Evolutionary conservation across 1,140 invertebrate species (phyloP), one percentile per base, ranked within the genome.

Genomic region (Ostrea denselamellosa): DNA sequence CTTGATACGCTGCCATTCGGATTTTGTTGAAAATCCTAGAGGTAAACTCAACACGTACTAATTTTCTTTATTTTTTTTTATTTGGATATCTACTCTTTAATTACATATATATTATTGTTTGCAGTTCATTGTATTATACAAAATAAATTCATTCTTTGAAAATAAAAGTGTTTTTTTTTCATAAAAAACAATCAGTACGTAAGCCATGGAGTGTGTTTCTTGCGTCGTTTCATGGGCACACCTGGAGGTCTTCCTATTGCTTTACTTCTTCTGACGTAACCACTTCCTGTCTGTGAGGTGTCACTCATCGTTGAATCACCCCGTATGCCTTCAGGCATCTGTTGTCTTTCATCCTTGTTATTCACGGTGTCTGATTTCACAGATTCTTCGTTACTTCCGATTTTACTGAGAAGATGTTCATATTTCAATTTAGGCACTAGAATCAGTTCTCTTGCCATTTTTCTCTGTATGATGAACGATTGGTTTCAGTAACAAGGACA

Each of bases 381-480:
- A 25, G 83, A 53, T 25, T 85, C 54, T 10, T 58, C 17, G 53
- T 52, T 86, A 83, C 25, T 0, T 10, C 83, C 68, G n/a, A 54
- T 83, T 77, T 87, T 87, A 44, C 83, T 8, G 17, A 85, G 17
- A 14, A 88, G 83, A 58, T 25, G 34, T 53, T 88, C 87, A 71
- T 88, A 88, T 77, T 86, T 88, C 25, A 58, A 54, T 52, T 86
- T 85, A 65, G 87, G 84, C 44, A 85, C 28, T 28, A 88, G 53
- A 51, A 88, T 85, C 17, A 88, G 8, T 86, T 88, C 87, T 52
- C 44, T 85, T 19, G 87, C 65, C 87, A 88, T 88, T 25, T 58
- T 62, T 85, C 34, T 83, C 28, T 22, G 86, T n/a, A n/a, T 83
- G 44, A 9, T 83, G 22, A 19, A 83, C 19, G 71, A 22, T 51